Base-by-base conservation (phyloP, 2,113 vertebrate genomes). In the Verasper variegatus region DNA sequence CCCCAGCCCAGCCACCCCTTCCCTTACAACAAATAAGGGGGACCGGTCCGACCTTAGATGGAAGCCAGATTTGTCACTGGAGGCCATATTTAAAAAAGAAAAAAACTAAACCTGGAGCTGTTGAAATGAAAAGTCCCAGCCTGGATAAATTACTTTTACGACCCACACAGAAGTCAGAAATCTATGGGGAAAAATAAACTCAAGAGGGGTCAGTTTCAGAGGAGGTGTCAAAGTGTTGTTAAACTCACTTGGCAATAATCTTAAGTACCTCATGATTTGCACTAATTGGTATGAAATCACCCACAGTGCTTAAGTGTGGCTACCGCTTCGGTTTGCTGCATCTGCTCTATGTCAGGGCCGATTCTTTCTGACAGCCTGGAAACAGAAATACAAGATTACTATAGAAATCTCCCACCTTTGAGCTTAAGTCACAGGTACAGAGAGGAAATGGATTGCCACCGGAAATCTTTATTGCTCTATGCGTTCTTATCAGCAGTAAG, bases 231-330 rank as follows among this genome's bases (percentile, higher is more conserved):
- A 88, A 88, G 78, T 91, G 93, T 85, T 91, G 91, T 91, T 92
- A 92, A 91, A 86, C 91, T 91, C 86, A 82, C 81, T 76, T 75
- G 79, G 86, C 90, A 92, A 93, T 93, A 91, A 94, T 86, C 86
- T 83, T 93, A 94, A 95, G 92, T 93, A 93, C 88, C 88, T 88
- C 72, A 74, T 82, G 93, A 94, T 94, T 94, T 94, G 90, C 85
- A 69, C 91, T 94, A 94, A 95, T 94, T 93, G 92, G 90, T 88
- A 90, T 90, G 88, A 93, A 94, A 94, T 94, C 92, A 84, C 87
- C 91, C 89, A 81, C 73, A 84, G 86, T 83, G 86, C 89, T 93
- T 83, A 89, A 89, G 90, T 85, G 90, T 88, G 82, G 92, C 92
- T 91, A 91, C 92, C 35, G 82, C 84, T 82, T 74, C 54, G 68